Evolutionary conservation across 1,140 invertebrate species (phyloP), one percentile per base, ranked within the genome.

Genomic region (Pantala flavescens): DNA sequence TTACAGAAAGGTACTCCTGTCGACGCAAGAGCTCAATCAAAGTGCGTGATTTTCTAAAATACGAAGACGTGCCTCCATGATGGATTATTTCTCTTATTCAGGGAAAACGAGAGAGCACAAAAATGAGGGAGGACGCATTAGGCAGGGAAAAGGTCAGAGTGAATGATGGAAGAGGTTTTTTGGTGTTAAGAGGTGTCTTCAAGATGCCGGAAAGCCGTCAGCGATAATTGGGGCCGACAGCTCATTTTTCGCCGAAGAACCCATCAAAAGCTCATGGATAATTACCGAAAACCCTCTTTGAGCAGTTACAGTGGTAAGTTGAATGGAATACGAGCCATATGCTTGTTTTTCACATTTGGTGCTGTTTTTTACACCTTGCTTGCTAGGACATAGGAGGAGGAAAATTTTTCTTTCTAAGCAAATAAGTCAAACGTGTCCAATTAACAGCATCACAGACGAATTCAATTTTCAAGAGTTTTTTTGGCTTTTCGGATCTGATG

Each of bases 161-260:
- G 49, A 21, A 63, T 63, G 49, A 63, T 63, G 49, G n/a, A 21
- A 12, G 3, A 16, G 49, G n/a, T 63, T 63, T 63, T 63, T 63
- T 63, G 49, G 49, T 21, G 49, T 63, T 63, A 7, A 63, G 49
- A 63, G 49, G 49, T 63, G 49, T 63, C 49, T 63, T 63, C 49
- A 63, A 63, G 49, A 63, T 63, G 49, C n/a, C 49, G 49, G 49
- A 63, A 63, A 63, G 49, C 49, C n/a, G 49, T 63, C 49, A 63
- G 49, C 14, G 16, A 12, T 63, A 63, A 63, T 63, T 63, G 49
- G n/a, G 49, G 49, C n/a, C 49, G 49, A 63, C 49, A 63, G 49
- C 49, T 12, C n/a, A 63, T 63, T 63, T 63, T 63, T 63, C 49
- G 49, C 49, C 49, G 49, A 63, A 63, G n/a, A 63, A 63, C n/a